Conservation (phyloP, 1,140 invertebrate species). For the Drosophila lini region DNA sequence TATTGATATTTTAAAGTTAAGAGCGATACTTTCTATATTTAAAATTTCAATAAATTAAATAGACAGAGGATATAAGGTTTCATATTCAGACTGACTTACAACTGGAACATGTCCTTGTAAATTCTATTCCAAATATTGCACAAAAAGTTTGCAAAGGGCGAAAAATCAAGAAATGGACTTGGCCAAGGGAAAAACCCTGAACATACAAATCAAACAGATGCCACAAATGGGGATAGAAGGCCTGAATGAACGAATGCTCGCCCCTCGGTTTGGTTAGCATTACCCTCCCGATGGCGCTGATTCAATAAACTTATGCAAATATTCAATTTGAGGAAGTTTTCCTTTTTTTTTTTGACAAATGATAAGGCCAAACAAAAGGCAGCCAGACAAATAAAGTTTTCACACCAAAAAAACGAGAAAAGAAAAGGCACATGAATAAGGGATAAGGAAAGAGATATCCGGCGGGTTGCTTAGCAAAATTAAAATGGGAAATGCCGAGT, state of each 20-base stretch:
- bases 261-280: slow-evolving; percentile 24
- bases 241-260: slow-evolving; percentile 10
- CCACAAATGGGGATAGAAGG: slow-evolving; percentile 12
- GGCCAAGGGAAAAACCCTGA: slow-evolving; percentile 17
- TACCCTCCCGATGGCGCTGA: slow-evolving; percentile 42
- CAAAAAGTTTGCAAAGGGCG: slow-evolving; percentile 9
- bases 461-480: slow-evolving; percentile 73
- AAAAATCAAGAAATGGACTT: slow-evolving; percentile 34
- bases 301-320: slow-evolving; percentile 82
- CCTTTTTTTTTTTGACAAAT: slow-evolving; percentile 65
- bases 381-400: slow-evolving; percentile 78
- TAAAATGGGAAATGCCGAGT: slow-evolving; percentile 69
- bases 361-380: slow-evolving; percentile 78
- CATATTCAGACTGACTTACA: neutral
- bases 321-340: slow-evolving; percentile 74
- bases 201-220: slow-evolving; percentile 57
- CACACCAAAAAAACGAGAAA: slow-evolving; percentile 43
- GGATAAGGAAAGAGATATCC: slow-evolving; percentile 51
- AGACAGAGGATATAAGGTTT: neutral
- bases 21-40: no score
- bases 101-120: neutral
- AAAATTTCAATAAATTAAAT: neutral
- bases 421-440: slow-evolving; percentile 23
- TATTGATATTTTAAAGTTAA: neutral
- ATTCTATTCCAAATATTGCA: slow-evolving; percentile 9